A percentile compares a stretch with the other conserved stretches of the same genome.
Conservation (phyloP, 2,113 vertebrate species). For the Bujurquina vittata region DNA sequence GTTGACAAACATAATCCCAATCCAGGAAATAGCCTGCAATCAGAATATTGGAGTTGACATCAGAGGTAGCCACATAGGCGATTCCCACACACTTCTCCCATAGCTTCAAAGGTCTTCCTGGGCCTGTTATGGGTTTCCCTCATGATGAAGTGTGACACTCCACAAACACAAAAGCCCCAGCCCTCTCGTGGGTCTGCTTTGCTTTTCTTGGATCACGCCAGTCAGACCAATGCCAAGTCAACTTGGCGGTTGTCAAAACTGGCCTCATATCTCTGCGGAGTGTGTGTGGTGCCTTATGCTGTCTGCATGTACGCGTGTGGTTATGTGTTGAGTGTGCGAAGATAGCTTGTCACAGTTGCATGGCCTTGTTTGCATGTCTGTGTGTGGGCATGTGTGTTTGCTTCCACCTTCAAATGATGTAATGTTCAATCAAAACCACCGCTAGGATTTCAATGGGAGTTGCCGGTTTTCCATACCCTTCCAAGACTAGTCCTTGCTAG, state of each 20-base stretch:
- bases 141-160: constrained; percentile 97
- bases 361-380: constrained; percentile 42
- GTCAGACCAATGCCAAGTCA: constrained; percentile 91
- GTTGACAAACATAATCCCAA: constrained; percentile 85
- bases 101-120: constrained; percentile 90
- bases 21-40: constrained; percentile 85
- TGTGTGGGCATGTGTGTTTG: constrained; percentile 55
- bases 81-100: constrained; percentile 81
- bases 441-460: constrained; percentile 78
- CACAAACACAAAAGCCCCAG: constrained; percentile 94
- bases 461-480: constrained; percentile 55
- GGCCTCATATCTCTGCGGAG: constrained; percentile 89
- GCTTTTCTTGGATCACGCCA: constrained; percentile 79
- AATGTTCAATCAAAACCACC: constrained; percentile 83
- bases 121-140: constrained; percentile 90
- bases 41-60: constrained; percentile 90
- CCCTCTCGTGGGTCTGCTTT: constrained; percentile 89
- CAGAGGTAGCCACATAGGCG: constrained; percentile 83
- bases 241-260: constrained; percentile 92
- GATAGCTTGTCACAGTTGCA: constrained; percentile 52
- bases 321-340: constrained; percentile 54
- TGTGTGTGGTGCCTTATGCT: constrained; percentile 21
- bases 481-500: not conserved
- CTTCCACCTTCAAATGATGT: constrained; percentile 84
- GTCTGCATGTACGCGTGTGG: constrained; percentile 46